A percentile compares a stretch with the other conserved stretches of the same genome.
phyloP scores from a whole-genome alignment of 2,797 vertebrate species.

The Decapterus maruadsi region DNA sequence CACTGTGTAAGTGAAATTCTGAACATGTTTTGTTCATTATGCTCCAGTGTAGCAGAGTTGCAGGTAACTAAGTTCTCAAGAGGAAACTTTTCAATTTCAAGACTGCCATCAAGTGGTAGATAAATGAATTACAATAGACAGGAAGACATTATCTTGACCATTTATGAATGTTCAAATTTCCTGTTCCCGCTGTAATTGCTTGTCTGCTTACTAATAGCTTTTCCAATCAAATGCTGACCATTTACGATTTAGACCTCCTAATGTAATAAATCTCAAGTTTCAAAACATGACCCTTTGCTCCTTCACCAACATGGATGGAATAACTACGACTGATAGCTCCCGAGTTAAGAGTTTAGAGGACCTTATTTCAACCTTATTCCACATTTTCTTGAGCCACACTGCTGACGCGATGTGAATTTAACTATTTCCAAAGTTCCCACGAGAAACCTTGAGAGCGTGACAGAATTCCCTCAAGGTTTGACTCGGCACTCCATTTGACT shows the following conservation, averaged over 20 bases:
- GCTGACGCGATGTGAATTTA: slow-evolving; percentile 49
- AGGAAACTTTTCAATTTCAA: slow-evolving; percentile 53
- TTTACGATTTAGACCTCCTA: background rate
- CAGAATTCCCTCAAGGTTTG: slow-evolving; percentile 64
- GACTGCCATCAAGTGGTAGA: slow-evolving; percentile 82
- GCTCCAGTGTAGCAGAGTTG: background rate
- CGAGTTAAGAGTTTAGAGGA: background rate
- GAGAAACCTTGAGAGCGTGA: slow-evolving; percentile 41
- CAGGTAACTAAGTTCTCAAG: slow-evolving; percentile 9
- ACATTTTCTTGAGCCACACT: slow-evolving; percentile 14
- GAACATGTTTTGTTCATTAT: slow-evolving; percentile 34
- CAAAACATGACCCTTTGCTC: background rate
- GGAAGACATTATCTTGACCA: background rate
- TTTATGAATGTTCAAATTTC: background rate
- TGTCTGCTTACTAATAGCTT: background rate
- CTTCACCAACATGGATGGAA: slow-evolving; percentile 3
- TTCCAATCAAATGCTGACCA: background rate
- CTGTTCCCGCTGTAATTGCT: background rate
- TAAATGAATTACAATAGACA: slow-evolving; percentile 23
- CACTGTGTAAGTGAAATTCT: slow-evolving; percentile 30
- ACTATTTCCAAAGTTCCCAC: slow-evolving; percentile 44
- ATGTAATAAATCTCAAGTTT: slow-evolving; percentile 11
- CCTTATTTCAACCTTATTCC: slow-evolving; percentile 27
- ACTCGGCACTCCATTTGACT: slow-evolving; percentile 61
- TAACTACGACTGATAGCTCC: slow-evolving; percentile 5